Conservation (phyloP, 2,797 vertebrate species). For the Acipenser ruthenus region DNA sequence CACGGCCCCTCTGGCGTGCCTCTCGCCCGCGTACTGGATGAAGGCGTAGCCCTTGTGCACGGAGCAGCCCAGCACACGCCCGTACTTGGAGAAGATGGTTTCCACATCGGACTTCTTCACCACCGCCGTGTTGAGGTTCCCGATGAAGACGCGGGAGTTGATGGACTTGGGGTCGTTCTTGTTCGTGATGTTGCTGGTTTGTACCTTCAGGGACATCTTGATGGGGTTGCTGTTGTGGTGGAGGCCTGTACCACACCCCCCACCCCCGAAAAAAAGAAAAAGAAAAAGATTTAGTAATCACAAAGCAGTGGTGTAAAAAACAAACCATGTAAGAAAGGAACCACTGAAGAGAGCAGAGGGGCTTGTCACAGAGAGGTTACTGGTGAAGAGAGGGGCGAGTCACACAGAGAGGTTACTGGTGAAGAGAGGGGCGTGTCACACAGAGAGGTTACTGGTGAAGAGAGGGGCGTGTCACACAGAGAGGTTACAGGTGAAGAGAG, state of each 20-base stretch:
- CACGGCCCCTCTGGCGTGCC: conserved; percentile 80
- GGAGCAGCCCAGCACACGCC: conserved; percentile 83
- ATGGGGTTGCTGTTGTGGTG: background rate
- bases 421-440: background rate
- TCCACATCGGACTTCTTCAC: conserved; percentile 90
- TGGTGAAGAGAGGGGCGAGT: background rate
- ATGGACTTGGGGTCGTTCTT: conserved; percentile 94
- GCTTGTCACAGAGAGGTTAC: too few relatives aligned
- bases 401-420: background rate
- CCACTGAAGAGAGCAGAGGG: too few relatives aligned
- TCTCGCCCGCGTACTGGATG: conserved; percentile 81
- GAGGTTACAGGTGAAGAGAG: too few relatives aligned
- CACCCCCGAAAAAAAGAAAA: conserved; percentile 28
- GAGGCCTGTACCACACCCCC: too few relatives aligned
- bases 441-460: background rate
- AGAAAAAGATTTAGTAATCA: too few relatives aligned
- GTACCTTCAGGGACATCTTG: conserved; percentile 84
- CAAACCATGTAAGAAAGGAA: background rate
- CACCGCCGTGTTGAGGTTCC: conserved; percentile 87
- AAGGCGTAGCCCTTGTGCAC: conserved; percentile 91
- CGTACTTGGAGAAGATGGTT: conserved; percentile 85
- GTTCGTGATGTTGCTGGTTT: conserved; percentile 91
- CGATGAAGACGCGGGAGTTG: conserved; percentile 90
- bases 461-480: conserved; percentile 6
- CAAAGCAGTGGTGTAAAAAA: conserved; percentile 10